A percentile compares a stretch with the other conserved stretches of the same genome.
Evolutionary conservation across 2,888 invertebrate species (phyloP).

Genomic region (Notodonta ziczac): DNA sequence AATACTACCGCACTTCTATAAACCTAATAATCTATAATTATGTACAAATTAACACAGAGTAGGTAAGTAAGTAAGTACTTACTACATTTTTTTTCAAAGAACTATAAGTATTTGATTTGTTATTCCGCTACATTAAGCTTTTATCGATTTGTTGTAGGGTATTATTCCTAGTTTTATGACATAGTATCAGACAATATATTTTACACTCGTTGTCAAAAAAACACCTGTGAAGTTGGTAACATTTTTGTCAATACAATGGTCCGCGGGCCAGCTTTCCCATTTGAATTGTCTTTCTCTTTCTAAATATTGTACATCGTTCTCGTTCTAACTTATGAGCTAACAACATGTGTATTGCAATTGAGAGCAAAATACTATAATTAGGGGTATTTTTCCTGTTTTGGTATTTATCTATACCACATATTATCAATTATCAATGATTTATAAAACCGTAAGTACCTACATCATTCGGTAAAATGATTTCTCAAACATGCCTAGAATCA

Average conservation of each 20-base stretch:
- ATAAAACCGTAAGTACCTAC: background rate
- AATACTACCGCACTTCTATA: too few species aligned
- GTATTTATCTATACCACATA: too few species aligned
- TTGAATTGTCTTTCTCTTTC: conserved; percentile 56
- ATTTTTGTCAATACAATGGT: conserved; percentile 49
- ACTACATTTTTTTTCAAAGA: too few species aligned
- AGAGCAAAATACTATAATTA: conserved; percentile 19
- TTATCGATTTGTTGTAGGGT: background rate
- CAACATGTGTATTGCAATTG: conserved; percentile 55
- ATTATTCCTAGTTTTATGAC: background rate
- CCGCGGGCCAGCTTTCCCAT: conserved; percentile 77
- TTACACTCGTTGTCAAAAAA: background rate
- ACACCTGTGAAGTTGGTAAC: background rate
- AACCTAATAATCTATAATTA: too few species aligned
- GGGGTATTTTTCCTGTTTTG: conserved; percentile 10
- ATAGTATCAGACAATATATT: background rate
- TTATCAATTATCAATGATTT: too few species aligned
- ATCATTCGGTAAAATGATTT: background rate
- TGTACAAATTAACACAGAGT: too few species aligned
- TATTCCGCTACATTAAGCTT: background rate
- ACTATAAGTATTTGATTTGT: background rate
- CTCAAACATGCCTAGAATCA: too few species aligned
- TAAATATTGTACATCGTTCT: conserved; percentile 44
- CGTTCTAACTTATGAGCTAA: conserved; percentile 47
- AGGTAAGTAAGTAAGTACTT: too few species aligned